These are phyloP conservation scores for Andrena hattorfiana DNA, from an alignment of 2,888 invertebrate species.

Conservation along the genomic window DNA sequence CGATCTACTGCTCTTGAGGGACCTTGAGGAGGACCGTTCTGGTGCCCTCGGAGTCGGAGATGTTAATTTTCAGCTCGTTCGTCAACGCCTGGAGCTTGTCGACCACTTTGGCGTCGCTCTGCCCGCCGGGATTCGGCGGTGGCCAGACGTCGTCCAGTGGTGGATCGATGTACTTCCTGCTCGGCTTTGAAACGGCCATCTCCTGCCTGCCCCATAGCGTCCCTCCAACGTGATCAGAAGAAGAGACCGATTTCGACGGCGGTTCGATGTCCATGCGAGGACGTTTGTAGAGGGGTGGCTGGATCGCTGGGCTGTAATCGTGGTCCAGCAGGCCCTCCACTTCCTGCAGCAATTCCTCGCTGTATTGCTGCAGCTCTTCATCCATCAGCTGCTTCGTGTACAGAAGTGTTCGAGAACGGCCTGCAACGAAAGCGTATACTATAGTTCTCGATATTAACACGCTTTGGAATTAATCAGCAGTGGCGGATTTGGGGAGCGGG, in stretches of 20 bases:
- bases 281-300: slow-evolving; percentile 78
- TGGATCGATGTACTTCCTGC: slow-evolving; percentile 86
- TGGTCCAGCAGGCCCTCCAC: slow-evolving; percentile 82
- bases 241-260: slow-evolving; percentile 66
- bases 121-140: slow-evolving; percentile 84
- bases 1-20: slow-evolving; percentile 77
- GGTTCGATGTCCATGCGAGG: slow-evolving; percentile 76
- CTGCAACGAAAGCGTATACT: slow-evolving; percentile 64
- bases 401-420: slow-evolving; percentile 82
- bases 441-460: not conserved
- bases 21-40: slow-evolving; percentile 82
- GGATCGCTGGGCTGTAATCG: slow-evolving; percentile 80
- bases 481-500: too few relatives aligned
- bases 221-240: slow-evolving; percentile 74
- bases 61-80: slow-evolving; percentile 83
- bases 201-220: slow-evolving; percentile 69
- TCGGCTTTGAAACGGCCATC: slow-evolving; percentile 51
- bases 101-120: slow-evolving; percentile 63
- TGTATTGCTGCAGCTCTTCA: slow-evolving; percentile 81
- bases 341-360: slow-evolving; percentile 82
- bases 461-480: not conserved
- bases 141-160: slow-evolving; percentile 88
- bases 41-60: slow-evolving; percentile 81
- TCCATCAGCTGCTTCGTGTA: slow-evolving; percentile 81
- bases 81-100: slow-evolving; percentile 79